Conservation (phyloP, 2,888 invertebrate genomes). For the Eupithecia vulgata region DNA sequence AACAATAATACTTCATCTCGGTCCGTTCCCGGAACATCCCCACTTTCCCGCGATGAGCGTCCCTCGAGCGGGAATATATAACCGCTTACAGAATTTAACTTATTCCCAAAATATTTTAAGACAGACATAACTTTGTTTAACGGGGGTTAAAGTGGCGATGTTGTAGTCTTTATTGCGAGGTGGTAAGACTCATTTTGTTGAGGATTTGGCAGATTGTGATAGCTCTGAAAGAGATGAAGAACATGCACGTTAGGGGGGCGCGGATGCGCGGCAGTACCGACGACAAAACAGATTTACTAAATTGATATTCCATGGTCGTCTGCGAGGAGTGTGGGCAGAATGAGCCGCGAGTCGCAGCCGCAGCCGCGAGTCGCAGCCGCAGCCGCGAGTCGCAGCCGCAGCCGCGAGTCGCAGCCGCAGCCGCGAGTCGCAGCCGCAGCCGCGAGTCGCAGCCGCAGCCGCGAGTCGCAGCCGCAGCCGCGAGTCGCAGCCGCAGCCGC, state of each 20-base stretch:
- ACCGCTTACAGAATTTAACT: slow-evolving; percentile 42
- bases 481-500: background rate
- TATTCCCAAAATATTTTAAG: slow-evolving; percentile 44
- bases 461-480: background rate
- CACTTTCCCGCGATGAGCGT: slow-evolving; percentile 27
- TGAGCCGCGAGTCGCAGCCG: background rate
- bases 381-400: background rate
- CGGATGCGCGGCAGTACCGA: slow-evolving; percentile 39
- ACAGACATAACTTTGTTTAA: slow-evolving; percentile 39
- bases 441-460: background rate
- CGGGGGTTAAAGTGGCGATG: slow-evolving; percentile 18
- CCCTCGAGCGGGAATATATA: slow-evolving; percentile 32
- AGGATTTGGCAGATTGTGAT: slow-evolving; percentile 31
- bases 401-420: background rate
- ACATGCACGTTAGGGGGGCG: slow-evolving; percentile 44
- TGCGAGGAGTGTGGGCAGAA: background rate
- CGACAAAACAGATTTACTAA: slow-evolving; percentile 29
- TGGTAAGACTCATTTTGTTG: slow-evolving; percentile 29
- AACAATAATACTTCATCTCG: slow-evolving; percentile 28
- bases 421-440: background rate
- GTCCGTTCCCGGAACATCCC: slow-evolving; percentile 3
- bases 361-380: background rate
- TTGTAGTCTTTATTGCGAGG: slow-evolving; percentile 26
- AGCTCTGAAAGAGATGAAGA: slow-evolving; percentile 37
- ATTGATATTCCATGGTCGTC: slow-evolving; percentile 10